Evolutionary conservation across 1,140 invertebrate genomes (phyloP).

Genomic region (Piezodorus guildinii): DNA sequence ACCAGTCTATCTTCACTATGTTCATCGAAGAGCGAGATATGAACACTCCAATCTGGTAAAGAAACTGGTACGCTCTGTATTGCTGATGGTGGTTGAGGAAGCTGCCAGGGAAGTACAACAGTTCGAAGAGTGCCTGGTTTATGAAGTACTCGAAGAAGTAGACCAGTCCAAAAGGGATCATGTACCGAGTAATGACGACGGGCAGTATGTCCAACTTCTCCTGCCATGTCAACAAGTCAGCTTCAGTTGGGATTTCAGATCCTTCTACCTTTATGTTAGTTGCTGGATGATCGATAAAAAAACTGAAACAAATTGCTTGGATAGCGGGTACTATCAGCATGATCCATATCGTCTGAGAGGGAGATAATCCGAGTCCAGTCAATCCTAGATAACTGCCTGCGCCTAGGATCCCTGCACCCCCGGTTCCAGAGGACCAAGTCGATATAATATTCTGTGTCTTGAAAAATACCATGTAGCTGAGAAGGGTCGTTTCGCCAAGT

Average conservation of each 20-base stretch:
- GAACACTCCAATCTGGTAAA: slow-evolving; percentile 80
- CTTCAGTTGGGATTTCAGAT: neutral
- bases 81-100: slow-evolving; percentile 52
- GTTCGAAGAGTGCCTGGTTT: slow-evolving; percentile 75
- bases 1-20: slow-evolving; percentile 50
- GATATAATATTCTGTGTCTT: slow-evolving; percentile 58
- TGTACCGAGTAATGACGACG: slow-evolving; percentile 51
- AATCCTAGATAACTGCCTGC: slow-evolving; percentile 61
- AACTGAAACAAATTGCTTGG: slow-evolving; percentile 44
- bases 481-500: slow-evolving; percentile 66
- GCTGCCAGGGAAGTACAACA: slow-evolving; percentile 56
- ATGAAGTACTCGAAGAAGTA: slow-evolving; percentile 86
- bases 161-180: slow-evolving; percentile 66
- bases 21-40: slow-evolving; percentile 75
- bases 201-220: slow-evolving; percentile 49
- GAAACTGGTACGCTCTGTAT: slow-evolving; percentile 74
- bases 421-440: slow-evolving; percentile 77
- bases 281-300: neutral
- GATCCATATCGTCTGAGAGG: slow-evolving; percentile 51
- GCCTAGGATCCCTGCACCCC: slow-evolving; percentile 70
- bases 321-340: slow-evolving; percentile 61
- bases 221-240: neutral
- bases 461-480: slow-evolving; percentile 54
- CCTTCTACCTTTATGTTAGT: neutral
- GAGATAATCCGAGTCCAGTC: slow-evolving; percentile 43